Percentiles rank a stretch among this genome's conserved stretches.
phyloP scores from a whole-genome alignment of 2,797 vertebrate genomes.

The Hylomyscus alleni region DNA sequence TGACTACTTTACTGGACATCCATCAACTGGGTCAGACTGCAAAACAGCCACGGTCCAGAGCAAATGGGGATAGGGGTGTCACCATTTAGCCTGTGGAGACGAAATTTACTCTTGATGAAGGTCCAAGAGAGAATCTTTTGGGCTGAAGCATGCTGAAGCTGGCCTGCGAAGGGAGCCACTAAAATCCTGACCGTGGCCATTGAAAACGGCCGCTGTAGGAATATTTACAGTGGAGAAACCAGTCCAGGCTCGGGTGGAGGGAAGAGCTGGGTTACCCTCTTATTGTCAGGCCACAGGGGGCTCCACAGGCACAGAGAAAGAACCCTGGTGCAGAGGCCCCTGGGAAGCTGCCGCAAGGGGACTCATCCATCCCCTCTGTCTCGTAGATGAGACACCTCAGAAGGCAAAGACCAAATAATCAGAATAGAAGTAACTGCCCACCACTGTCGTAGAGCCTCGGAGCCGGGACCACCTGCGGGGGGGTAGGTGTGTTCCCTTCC shows the following conservation, averaged over 20 bases:
- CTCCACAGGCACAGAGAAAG: neutral
- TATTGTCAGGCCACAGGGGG: fast-evolving
- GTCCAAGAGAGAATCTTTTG: neutral
- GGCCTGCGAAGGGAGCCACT: neutral
- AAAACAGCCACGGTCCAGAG: neutral
- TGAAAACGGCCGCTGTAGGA: neutral
- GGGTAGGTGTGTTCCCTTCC: fast-evolving
- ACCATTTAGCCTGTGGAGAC: neutral
- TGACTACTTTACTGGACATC: neutral
- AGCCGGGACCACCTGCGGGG: neutral
- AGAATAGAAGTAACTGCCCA: neutral
- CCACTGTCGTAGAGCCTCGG: neutral
- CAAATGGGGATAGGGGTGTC: neutral
- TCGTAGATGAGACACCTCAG: constrained; percentile 5
- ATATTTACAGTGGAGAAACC: neutral
- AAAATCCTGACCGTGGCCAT: neutral
- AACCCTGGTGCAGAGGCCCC: neutral
- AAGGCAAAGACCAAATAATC: neutral
- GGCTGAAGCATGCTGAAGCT: neutral
- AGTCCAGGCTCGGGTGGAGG: neutral
- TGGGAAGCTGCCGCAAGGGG: neutral
- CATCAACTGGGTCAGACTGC: neutral
- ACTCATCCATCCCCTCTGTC: neutral
- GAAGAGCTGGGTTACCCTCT: neutral
- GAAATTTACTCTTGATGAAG: neutral